Evolutionary conservation across 2,888 invertebrate genomes (phyloP).

Genomic region (Dastarcus helophoroides): DNA sequence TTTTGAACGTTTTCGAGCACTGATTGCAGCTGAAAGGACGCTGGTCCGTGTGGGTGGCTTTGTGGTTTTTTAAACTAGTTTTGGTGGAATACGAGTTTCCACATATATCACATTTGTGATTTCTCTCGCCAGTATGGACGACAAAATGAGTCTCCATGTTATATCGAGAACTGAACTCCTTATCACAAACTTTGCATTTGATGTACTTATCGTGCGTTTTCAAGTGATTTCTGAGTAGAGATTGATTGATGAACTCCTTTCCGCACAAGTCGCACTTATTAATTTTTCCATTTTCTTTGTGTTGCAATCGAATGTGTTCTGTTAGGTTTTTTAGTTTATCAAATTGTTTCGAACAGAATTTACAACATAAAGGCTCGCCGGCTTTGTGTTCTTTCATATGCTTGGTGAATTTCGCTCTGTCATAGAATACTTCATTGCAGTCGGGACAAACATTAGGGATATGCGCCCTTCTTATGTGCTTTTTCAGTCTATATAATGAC

Average conservation of each 20-base stretch:
- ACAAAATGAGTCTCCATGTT: conserved; percentile 25
- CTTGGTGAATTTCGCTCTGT: conserved; percentile 22
- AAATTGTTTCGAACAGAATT: conserved; percentile 23
- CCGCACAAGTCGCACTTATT: conserved; percentile 43
- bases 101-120: conserved; percentile 23
- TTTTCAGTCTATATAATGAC: conserved; percentile 23
- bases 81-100: conserved; percentile 22
- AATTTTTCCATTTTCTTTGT: conserved; percentile 42
- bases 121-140: conserved; percentile 25
- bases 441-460: conserved; percentile 24
- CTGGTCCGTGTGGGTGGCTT: conserved; percentile 22
- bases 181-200: conserved; percentile 22
- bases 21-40: conserved; percentile 21
- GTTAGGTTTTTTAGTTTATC: conserved; percentile 25
- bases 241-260: conserved; percentile 40
- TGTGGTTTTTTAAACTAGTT: conserved; percentile 24
- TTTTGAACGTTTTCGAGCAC: conserved; percentile 25
- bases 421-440: conserved; percentile 25
- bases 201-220: conserved; percentile 40
- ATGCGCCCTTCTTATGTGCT: conserved; percentile 25
- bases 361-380: conserved; percentile 20
- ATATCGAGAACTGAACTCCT: conserved; percentile 23
- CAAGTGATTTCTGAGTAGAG: conserved; percentile 41
- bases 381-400: conserved; percentile 22
- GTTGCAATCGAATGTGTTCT: conserved; percentile 31